Conservation (phyloP, 2,113 vertebrate genomes). For the Argyrosomus japonicus region DNA sequence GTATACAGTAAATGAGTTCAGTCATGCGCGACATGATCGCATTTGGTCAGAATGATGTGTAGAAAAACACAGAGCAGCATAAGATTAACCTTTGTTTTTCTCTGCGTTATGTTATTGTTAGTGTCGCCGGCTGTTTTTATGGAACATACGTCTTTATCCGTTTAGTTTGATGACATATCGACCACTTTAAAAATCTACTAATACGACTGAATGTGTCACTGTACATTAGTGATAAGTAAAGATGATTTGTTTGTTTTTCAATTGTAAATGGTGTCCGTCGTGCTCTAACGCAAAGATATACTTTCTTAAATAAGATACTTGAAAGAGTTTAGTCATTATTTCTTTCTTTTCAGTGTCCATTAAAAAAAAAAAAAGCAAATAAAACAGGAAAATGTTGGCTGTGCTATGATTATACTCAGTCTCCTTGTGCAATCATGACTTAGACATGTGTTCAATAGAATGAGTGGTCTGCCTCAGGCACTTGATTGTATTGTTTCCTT, state of each 20-base stretch:
- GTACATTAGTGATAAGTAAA: background rate
- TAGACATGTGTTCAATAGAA: constrained; percentile 68
- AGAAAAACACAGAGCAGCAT: background rate
- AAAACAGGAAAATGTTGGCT: constrained; percentile 21
- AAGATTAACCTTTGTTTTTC: background rate
- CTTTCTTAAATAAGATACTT: background rate
- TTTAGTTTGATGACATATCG: background rate
- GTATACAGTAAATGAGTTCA: background rate
- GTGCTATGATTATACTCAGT: constrained; percentile 48
- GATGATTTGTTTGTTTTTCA: background rate
- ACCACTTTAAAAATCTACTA: background rate
- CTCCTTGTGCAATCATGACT: constrained; percentile 53
- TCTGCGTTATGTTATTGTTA: too few species aligned
- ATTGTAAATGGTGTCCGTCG: background rate
- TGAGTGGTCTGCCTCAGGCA: constrained; percentile 60
- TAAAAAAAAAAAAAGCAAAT: background rate
- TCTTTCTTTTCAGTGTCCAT: constrained; percentile 12
- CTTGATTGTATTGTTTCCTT: constrained; percentile 68
- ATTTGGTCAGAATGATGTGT: background rate
- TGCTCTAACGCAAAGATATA: too few species aligned
- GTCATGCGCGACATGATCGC: constrained; percentile 4
- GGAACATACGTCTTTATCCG: background rate
- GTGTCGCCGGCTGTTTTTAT: background rate
- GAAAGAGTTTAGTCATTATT: background rate
- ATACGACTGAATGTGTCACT: background rate